A percentile compares a stretch with the other conserved stretches of the same genome.
phyloP scores from a whole-genome alignment of 1,140 invertebrate species.

The Lordiphosa collinella region DNA sequence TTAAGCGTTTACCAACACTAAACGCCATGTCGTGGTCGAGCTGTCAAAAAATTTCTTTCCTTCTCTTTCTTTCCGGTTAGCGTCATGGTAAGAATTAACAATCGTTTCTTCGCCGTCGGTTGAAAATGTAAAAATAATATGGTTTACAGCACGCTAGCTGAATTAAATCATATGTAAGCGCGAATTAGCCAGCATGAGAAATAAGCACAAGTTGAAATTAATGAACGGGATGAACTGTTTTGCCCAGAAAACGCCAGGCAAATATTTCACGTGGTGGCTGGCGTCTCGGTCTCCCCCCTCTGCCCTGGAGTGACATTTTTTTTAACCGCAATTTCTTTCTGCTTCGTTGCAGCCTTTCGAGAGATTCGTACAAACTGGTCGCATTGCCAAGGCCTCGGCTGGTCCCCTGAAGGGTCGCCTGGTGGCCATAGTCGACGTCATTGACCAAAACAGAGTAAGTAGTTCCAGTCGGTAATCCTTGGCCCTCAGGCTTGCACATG shows the following conservation, averaged over 20 bases:
- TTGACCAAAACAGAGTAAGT: constrained; percentile 97
- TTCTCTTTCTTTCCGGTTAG: constrained; percentile 78
- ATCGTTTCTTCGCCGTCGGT: constrained; percentile 36
- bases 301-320: constrained; percentile 6
- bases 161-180: constrained; percentile 33
- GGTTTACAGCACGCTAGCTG: constrained; percentile 23
- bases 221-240: neutral
- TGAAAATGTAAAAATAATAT: constrained; percentile 64
- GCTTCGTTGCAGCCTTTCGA: constrained; percentile 89
- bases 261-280: constrained; percentile 61
- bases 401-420: constrained; percentile 95
- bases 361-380: constrained; percentile 97
- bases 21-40: constrained; percentile 50
- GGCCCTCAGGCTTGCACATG: constrained; percentile 44
- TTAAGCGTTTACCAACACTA: constrained; percentile 20
- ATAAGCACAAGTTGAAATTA: constrained; percentile 12
- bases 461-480: constrained; percentile 11
- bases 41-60: constrained; percentile 63
- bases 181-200: neutral
- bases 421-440: constrained; percentile 95
- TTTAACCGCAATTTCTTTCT: constrained; percentile 18
- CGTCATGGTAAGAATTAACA: constrained; percentile 66
- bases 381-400: constrained; percentile 95
- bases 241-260: constrained; percentile 2
- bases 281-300: neutral